Evolutionary conservation across 1,140 invertebrate species (phyloP).

Genomic region (Whitmania pigra): DNA sequence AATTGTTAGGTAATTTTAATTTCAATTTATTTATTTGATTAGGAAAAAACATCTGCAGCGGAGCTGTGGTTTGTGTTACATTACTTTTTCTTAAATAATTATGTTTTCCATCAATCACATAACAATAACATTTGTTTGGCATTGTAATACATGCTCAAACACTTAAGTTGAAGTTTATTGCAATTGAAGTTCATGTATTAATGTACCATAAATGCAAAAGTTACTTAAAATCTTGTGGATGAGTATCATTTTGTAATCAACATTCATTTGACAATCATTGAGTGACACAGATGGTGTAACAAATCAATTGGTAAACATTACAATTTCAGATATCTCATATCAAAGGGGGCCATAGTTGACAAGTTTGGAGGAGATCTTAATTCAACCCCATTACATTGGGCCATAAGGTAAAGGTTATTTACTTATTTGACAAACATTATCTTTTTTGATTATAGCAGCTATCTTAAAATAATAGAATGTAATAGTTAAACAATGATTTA

Average conservation of each 20-base stretch:
- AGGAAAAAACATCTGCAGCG: not conserved
- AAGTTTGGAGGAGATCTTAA: constrained; percentile 84
- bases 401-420: constrained; percentile 54
- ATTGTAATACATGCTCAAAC: no score
- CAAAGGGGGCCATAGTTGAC: constrained; percentile 77
- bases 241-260: no score
- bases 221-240: no score
- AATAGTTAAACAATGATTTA: not conserved
- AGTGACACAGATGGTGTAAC: not conserved
- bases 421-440: not conserved
- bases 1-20: constrained; percentile 56
- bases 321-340: constrained; percentile 55
- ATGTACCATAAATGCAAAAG: no score
- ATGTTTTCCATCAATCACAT: no score
- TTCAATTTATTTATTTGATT: not conserved
- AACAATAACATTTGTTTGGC: no score
- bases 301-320: no score
- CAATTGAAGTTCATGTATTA: no score
- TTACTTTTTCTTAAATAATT: not conserved
- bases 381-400: constrained; percentile 95
- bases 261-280: not conserved
- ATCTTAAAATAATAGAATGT: constrained; percentile 2
- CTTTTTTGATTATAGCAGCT: not conserved
- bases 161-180: no score
- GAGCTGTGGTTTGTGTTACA: not conserved